Base-by-base conservation (phyloP, 2,888 invertebrate species). In the Poecilus cupreus region DNA sequence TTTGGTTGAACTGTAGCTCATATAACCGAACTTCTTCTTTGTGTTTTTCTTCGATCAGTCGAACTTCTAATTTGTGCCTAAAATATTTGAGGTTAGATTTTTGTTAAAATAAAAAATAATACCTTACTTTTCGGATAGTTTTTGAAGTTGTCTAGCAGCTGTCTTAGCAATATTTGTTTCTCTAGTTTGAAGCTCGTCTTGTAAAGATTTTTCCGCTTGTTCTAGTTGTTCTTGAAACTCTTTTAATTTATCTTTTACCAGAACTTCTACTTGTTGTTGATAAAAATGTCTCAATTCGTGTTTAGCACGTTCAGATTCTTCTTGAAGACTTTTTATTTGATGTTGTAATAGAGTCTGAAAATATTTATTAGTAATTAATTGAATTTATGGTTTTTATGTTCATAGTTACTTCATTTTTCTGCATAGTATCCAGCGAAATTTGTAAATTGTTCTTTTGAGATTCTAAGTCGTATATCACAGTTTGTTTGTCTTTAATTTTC, bases 221-320 rank as follows among this genome's bases (percentile, higher is more conserved):
- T 96, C 95, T 39, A 96, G 88, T 87, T 96, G 95, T 0, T 89
- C 89, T 87, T 94, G 94, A 85, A 96, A 96, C 88, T 96, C 96
- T 84, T 92, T 92, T 81, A 96, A 89, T 86, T 96, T 96, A 78
- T 91, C 91, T 81, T 93, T 90, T 16, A 96, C 96, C 0, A 96
- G 94, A 70, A 93, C 92, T 85, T 96, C 96, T 10, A 96, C 90
- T 89, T 96, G 96, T 83, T 93, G 93, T 88, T 96, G 96, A 86
- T 96, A 96, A 86, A 94, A 94, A 43, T 92, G 90, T 84, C 94
- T 93, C 13, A 96, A 88, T 82, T 95, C 94, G 10, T 90, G 88
- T 86, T 94, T 94, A 83, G 93, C 93, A 0, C 91, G 88, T 81
- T 94, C 94, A 60, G 92, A 86, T 60, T 92, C 91, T 43, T 91